These are phyloP conservation scores for Mesorhabditis belari DNA, from an alignment of 2,888 invertebrate species.

Conservation along the genomic window DNA sequence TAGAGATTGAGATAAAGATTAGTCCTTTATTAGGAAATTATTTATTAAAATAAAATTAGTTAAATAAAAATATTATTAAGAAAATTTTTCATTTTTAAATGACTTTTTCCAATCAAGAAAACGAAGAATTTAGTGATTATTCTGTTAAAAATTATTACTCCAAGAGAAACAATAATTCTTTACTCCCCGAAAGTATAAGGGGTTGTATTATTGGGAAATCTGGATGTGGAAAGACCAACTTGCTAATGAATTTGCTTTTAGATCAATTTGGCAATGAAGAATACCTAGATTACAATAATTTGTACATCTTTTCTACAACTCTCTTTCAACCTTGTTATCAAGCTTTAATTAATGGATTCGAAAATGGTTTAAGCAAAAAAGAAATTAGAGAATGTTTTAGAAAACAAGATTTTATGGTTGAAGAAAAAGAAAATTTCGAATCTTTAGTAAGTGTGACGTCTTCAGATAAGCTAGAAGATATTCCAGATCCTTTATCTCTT, in stretches of 20 bases:
- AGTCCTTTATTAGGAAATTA: too few relatives aligned
- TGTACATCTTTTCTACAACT: conserved; percentile 32
- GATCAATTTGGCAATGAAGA: conserved; percentile 12
- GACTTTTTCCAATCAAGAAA: too few relatives aligned
- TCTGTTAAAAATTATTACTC: conserved; percentile 23
- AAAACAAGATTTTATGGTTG: conserved; percentile 19
- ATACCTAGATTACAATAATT: conserved; percentile 29
- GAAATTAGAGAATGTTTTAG: conserved; percentile 22
- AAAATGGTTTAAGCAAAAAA: conserved; percentile 30
- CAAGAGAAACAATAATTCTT: conserved; percentile 22
- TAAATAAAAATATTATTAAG: too few relatives aligned
- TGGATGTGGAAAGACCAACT: conserved; percentile 34
- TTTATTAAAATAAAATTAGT: too few relatives aligned
- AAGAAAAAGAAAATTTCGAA: conserved; percentile 14
- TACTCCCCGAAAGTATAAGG: conserved; percentile 24
- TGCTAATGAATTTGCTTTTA: conserved; percentile 28
- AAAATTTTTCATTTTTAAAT: too few relatives aligned
- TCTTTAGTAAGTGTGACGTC: conserved; percentile 11
- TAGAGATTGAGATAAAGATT: too few relatives aligned
- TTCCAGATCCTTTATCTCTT: conserved; percentile 23
- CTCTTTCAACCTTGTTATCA: conserved; percentile 34
- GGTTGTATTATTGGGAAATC: conserved; percentile 33
- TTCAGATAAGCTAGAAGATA: conserved; percentile 12
- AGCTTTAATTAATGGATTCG: conserved; percentile 28
- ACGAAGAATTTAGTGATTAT: too few relatives aligned